Evolutionary conservation across 1,140 invertebrate species (phyloP).

Genomic region (Drosophila fuyamai): DNA sequence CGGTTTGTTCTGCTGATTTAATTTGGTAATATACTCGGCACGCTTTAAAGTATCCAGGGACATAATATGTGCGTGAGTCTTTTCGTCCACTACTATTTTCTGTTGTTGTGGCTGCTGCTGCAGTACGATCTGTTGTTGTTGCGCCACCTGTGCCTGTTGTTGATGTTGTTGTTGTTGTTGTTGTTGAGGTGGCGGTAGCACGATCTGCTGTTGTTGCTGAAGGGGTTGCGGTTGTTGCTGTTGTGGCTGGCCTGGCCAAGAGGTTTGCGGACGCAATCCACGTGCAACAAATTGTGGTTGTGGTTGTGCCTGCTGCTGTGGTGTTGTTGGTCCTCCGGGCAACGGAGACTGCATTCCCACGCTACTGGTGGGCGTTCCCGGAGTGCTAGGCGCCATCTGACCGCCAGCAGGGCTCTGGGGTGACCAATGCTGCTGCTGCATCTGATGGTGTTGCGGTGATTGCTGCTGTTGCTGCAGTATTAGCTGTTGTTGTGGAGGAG

Average conservation of each 20-base stretch:
- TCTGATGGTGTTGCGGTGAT: conserved; percentile 71
- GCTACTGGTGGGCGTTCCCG: conserved; percentile 68
- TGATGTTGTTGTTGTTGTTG: conserved; percentile 83
- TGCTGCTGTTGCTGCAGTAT: conserved; percentile 69
- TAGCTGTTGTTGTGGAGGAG: conserved; percentile 68
- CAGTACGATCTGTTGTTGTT: conserved; percentile 81
- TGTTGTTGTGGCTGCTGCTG: conserved; percentile 86
- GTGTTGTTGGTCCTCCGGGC: conserved; percentile 64
- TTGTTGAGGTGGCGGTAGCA: conserved; percentile 75
- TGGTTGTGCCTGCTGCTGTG: conserved; percentile 62
- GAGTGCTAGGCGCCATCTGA: conserved; percentile 67
- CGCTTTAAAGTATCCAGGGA: conserved; percentile 92
- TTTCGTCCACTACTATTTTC: conserved; percentile 91
- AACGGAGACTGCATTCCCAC: conserved; percentile 79
- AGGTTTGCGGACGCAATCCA: conserved; percentile 68
- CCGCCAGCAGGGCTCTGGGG: conserved; percentile 69
- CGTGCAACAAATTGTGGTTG: conserved; percentile 65
- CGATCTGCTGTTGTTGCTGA: conserved; percentile 64
- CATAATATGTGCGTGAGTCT: conserved; percentile 92
- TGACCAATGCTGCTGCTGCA: conserved; percentile 69
- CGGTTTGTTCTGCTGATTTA: conserved; percentile 87
- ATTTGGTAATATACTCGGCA: conserved; percentile 90
- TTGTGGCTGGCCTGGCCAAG: conserved; percentile 60
- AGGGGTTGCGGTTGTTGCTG: conserved; percentile 61
- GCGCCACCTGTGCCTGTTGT: conserved; percentile 64